These are phyloP conservation scores for Malthinus seriepunctatus DNA, from an alignment of 2,888 invertebrate species.

Conservation along the genomic window DNA sequence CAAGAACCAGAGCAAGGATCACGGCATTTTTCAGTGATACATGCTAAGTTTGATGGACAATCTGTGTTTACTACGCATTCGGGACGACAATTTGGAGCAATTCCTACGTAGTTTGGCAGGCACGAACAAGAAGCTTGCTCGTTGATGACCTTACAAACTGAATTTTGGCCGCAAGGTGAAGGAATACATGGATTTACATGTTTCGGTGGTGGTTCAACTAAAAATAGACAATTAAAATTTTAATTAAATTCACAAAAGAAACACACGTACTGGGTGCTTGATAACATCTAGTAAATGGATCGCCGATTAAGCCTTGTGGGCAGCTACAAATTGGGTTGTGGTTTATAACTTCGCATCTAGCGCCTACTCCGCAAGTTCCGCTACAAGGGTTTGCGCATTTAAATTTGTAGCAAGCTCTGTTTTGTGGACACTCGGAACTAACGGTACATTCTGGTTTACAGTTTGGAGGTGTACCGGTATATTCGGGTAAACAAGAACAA, in stretches of 20 bases:
- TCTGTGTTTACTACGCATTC: slow-evolving; percentile 74
- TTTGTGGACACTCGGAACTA: slow-evolving; percentile 69
- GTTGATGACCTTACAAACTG: slow-evolving; percentile 68
- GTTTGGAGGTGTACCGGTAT: slow-evolving; percentile 66
- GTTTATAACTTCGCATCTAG: slow-evolving; percentile 74
- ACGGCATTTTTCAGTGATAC: slow-evolving; percentile 72
- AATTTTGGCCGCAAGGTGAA: slow-evolving; percentile 76
- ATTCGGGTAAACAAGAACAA: slow-evolving; percentile 70
- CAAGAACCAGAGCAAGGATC: slow-evolving; percentile 75
- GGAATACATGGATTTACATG: slow-evolving; percentile 61
- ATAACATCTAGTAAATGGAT: slow-evolving; percentile 70
- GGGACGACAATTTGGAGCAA: slow-evolving; percentile 74
- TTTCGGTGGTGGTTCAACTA: slow-evolving; percentile 39
- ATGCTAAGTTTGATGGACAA: slow-evolving; percentile 67
- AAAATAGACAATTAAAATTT: background rate
- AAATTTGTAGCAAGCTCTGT: slow-evolving; percentile 67
- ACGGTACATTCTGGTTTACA: slow-evolving; percentile 75
- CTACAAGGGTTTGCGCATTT: slow-evolving; percentile 78
- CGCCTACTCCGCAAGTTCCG: slow-evolving; percentile 77
- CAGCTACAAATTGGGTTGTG: slow-evolving; percentile 80
- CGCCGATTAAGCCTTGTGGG: slow-evolving; percentile 73
- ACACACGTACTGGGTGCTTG: slow-evolving; percentile 7
- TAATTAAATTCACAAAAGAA: background rate
- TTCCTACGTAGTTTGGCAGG: slow-evolving; percentile 68
- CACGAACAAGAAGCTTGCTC: slow-evolving; percentile 72